phyloP scores from a whole-genome alignment of 2,113 vertebrate species.

The Eurypyga helias region DNA sequence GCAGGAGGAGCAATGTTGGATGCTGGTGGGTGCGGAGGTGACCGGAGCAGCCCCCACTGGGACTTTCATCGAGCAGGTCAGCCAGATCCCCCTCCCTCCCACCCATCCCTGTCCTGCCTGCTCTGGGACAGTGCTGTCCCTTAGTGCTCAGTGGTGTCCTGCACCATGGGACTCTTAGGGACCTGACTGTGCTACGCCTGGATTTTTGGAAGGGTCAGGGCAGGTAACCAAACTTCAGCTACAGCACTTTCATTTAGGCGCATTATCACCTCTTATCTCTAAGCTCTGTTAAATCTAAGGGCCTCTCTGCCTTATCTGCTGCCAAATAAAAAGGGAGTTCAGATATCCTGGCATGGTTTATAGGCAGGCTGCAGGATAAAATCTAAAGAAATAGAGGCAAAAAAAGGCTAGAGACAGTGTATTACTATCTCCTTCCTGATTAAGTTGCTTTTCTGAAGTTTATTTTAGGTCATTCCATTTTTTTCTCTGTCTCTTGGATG shows the following conservation, averaged over 20 bases:
- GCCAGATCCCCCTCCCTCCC: background rate
- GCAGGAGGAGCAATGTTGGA: background rate
- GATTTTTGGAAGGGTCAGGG: background rate
- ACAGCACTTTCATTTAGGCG: background rate
- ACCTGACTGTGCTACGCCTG: background rate
- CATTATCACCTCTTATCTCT: slow-evolving; percentile 57
- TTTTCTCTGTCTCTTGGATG: background rate
- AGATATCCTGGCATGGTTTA: slow-evolving; percentile 39
- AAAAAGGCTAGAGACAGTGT: background rate
- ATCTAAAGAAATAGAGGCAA: slow-evolving; percentile 2
- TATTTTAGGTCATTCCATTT: background rate
- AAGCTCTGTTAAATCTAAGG: slow-evolving; percentile 15
- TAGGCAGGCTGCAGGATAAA: slow-evolving; percentile 13
- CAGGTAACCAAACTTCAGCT: background rate
- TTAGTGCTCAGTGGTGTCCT: background rate
- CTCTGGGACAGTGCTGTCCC: background rate
- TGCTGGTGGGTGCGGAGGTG: background rate
- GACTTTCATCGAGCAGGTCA: background rate
- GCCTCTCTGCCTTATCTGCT: slow-evolving; percentile 31
- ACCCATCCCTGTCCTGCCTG: background rate
- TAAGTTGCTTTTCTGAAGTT: background rate
- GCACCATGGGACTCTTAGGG: background rate
- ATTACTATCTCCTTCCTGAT: background rate
- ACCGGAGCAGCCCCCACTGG: background rate
- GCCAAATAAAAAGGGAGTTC: slow-evolving; percentile 31